phyloP scores from a whole-genome alignment of 2,797 vertebrate genomes.

The Odontamblyopus rebecca region DNA sequence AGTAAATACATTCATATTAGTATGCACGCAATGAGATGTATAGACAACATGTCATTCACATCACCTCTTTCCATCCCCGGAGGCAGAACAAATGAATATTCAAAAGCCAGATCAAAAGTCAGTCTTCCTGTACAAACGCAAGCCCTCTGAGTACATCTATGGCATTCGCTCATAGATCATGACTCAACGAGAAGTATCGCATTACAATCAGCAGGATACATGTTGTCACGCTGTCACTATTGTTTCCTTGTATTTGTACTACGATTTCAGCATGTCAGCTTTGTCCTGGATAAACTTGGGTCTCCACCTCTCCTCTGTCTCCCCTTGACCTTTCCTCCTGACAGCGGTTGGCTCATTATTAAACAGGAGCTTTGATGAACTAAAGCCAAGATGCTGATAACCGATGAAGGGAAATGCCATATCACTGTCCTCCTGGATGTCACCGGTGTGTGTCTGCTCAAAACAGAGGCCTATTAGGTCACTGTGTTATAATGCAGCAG shows the following conservation, averaged over 20 bases:
- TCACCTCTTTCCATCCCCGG: slow-evolving; percentile 1
- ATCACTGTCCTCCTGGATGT: slow-evolving; percentile 43
- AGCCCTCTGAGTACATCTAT: not conserved
- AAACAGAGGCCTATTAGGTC: slow-evolving; percentile 22
- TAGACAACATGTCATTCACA: slow-evolving; percentile 10
- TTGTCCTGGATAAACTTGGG: slow-evolving; percentile 52
- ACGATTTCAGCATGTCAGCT: slow-evolving; percentile 57
- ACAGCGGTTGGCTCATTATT: slow-evolving; percentile 65
- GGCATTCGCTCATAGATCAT: not conserved
- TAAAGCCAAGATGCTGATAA: slow-evolving; percentile 72
- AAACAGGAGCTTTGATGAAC: slow-evolving; percentile 69
- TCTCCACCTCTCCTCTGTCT: slow-evolving; percentile 70
- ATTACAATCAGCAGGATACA: slow-evolving; percentile 3
- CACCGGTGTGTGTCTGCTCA: slow-evolving; percentile 23
- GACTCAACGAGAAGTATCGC: slow-evolving; percentile 4
- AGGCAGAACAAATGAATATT: slow-evolving; percentile 9
- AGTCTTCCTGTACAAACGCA: not conserved
- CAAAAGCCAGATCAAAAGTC: slow-evolving; percentile 12
- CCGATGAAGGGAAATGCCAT: slow-evolving; percentile 75
- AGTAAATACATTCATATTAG: not conserved
- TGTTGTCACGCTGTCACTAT: slow-evolving; percentile 9
- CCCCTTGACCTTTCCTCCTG: slow-evolving; percentile 62
- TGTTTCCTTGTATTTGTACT: slow-evolving; percentile 39
- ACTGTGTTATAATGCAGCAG: not conserved
- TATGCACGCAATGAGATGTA: not conserved